Evolutionary conservation across 92 coral and sea anemone species (phyloP), one percentile per base, ranked within the genome.

Genomic region (Paragorgia papillata): DNA sequence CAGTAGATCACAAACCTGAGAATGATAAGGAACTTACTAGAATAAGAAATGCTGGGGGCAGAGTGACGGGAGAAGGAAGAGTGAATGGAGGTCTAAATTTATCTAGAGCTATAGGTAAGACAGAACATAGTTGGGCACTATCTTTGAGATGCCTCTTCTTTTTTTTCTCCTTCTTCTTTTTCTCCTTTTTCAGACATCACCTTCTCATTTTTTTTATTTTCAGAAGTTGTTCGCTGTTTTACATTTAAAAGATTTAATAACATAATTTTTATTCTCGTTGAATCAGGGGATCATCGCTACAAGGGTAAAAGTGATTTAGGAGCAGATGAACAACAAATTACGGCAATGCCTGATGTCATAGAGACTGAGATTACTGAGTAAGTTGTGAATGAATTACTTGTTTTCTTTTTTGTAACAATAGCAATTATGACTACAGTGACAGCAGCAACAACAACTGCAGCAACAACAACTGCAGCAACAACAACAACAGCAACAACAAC

Each of bases 241-340:
- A n/a, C n/a, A n/a, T n/a, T n/a, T n/a, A n/a, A n/a, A n/a, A n/a
- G n/a, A n/a, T n/a, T n/a, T n/a, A n/a, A n/a, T n/a, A n/a, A n/a
- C n/a, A n/a, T n/a, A n/a, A n/a, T n/a, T n/a, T n/a, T n/a, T n/a
- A n/a, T n/a, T n/a, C n/a, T n/a, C n/a, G n/a, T n/a, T n/a, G n/a
- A n/a, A n/a, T 30, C 50, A 95, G 99, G 99, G 75, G 99, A 95
- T 62, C 99, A 95, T 64, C 88, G 99, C 69, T 95, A 95, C 74
- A 95, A 95, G 74, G 69, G 88, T 25, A 86, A 73, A 66, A 59
- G 92, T 10, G 97, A 95, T 21, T 75, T 95, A 7, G 78, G 87
- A 28, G 92, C 99, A 7, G 92, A 95, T 56, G 99, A 95, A 57
- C 99, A 95, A 43, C 96, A 91, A 75, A 95, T 95, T 49, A 86